These are phyloP conservation scores for Epsilonema sp. DNA, from an alignment of 2,888 invertebrate species.

Conservation along the genomic window DNA sequence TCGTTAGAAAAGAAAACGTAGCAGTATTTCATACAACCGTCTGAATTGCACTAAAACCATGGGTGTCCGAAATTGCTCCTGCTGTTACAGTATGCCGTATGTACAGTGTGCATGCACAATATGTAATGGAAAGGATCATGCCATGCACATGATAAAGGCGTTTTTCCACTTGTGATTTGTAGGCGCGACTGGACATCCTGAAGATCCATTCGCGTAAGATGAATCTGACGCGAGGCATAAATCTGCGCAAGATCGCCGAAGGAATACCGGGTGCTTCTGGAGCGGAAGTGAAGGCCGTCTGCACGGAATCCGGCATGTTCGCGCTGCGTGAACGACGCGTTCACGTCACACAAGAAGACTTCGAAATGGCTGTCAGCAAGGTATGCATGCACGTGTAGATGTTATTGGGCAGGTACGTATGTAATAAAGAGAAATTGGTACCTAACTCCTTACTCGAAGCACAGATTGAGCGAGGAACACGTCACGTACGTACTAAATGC, in stretches of 20 bases:
- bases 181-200: conserved; percentile 80
- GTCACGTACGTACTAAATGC: no score
- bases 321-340: conserved; percentile 86
- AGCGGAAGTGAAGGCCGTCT: conserved; percentile 94
- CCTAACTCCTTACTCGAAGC: no score
- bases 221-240: conserved; percentile 96
- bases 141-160: no score
- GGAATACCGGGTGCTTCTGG: conserved; percentile 98
- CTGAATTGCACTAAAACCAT: no score
- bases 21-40: no score
- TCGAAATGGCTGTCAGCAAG: conserved; percentile 97
- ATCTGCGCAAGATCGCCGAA: conserved; percentile 92
- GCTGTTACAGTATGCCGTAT: neutral
- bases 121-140: neutral
- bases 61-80: no score
- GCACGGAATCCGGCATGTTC: conserved; percentile 99
- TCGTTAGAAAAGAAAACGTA: neutral
- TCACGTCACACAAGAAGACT: conserved; percentile 95
- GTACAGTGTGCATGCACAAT: neutral
- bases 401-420: no score
- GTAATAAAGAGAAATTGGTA: no score
- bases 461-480: no score
- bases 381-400: no score
- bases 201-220: conserved; percentile 98
- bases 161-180: conserved; percentile 4